These are phyloP conservation scores for Azorinus chamasolen DNA, from an alignment of 2,888 invertebrate species.

Conservation along the genomic window DNA sequence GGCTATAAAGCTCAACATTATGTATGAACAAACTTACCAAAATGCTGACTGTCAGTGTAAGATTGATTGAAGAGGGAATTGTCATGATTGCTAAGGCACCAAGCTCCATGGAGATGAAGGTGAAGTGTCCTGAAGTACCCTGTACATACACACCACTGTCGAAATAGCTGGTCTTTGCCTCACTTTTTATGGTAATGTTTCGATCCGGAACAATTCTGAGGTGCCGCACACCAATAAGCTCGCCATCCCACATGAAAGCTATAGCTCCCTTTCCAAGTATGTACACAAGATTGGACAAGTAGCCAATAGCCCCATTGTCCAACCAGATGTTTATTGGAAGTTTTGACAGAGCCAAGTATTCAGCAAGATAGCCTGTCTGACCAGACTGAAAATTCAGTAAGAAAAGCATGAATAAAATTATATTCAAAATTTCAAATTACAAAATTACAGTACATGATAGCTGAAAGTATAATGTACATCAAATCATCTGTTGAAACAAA, in stretches of 20 bases:
- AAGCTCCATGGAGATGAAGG: conserved; percentile 73
- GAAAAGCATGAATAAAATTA: too few relatives aligned
- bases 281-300: conserved; percentile 74
- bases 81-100: conserved; percentile 69
- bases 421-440: too few relatives aligned
- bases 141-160: conserved; percentile 55
- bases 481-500: neutral
- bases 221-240: conserved; percentile 74
- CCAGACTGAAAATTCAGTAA: conserved; percentile 34
- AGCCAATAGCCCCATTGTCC: conserved; percentile 66
- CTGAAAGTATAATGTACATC: neutral
- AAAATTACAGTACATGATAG: too few relatives aligned
- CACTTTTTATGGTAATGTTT: conserved; percentile 64
- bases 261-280: conserved; percentile 76
- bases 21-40: conserved; percentile 65
- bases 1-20: too few relatives aligned
- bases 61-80: conserved; percentile 72
- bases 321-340: conserved; percentile 76
- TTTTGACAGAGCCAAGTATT: conserved; percentile 65
- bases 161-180: conserved; percentile 71
- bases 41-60: conserved; percentile 72
- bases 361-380: conserved; percentile 69
- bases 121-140: conserved; percentile 71
- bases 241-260: conserved; percentile 77
- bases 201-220: conserved; percentile 76